phyloP scores from a whole-genome alignment of 2,113 vertebrate genomes.

The Salvator merianae region DNA sequence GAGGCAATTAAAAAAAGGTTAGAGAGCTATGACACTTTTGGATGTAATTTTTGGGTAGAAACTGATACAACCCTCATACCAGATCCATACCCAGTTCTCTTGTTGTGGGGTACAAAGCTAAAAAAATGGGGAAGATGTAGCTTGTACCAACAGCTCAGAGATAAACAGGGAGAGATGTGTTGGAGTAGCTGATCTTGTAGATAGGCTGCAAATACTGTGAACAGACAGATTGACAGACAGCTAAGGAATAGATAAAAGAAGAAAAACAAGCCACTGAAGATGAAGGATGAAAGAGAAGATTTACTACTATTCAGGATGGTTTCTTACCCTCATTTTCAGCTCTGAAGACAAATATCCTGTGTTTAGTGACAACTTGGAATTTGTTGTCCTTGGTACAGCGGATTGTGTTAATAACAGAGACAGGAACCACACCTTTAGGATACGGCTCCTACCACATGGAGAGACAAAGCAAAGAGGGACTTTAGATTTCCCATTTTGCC shows the following conservation, averaged over 20 bases:
- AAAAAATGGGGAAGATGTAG: not conserved
- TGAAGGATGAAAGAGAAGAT: not conserved
- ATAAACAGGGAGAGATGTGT: not conserved
- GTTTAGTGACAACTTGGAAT: constrained; percentile 93
- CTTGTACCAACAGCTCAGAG: not conserved
- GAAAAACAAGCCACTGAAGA: no score
- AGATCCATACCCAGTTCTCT: no score
- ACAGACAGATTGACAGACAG: not conserved
- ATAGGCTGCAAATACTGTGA: no score
- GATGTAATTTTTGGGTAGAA: not conserved
- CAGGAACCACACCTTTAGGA: constrained; percentile 92
- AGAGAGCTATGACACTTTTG: not conserved
- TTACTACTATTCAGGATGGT: accelerated
- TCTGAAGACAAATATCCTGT: constrained; percentile 91
- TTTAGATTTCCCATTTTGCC: not conserved
- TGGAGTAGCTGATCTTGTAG: no score
- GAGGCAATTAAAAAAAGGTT: not conserved
- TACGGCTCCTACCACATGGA: constrained; percentile 85
- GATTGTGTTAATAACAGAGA: constrained; percentile 90
- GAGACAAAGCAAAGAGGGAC: not conserved
- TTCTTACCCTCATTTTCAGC: constrained; percentile 89
- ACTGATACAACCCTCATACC: not conserved
- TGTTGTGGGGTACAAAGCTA: not conserved
- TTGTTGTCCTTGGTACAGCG: constrained; percentile 93
- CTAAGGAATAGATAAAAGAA: no score